Evolutionary conservation across 2,797 vertebrate species (phyloP), one percentile per base, ranked within the genome.

Genomic region (Lerista edwardsae): DNA sequence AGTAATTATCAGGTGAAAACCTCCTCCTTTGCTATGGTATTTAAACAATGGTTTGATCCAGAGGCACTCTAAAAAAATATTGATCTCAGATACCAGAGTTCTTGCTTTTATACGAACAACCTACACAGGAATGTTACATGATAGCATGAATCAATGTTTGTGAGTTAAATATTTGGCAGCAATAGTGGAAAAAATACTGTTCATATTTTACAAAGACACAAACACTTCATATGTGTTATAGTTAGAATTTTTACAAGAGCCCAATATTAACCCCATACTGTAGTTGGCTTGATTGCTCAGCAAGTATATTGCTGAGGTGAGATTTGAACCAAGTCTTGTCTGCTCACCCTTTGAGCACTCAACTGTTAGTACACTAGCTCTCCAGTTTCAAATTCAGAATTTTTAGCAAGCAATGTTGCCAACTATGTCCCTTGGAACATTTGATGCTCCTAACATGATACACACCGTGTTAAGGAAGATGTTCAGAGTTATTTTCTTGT

Each of bases 1-100:
- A 36, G 15, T n/a, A 62, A 62, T 82, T 72, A 72, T 75, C 51
- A 31, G 12, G 36, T 57, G 34, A 83, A 75, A 83, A 55, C 75
- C 69, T 78, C 7, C 11, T 34, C n/a, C 39, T 78, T 78, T 78
- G 73, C 73, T 29, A 57, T 31, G 47, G 62, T 44, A 29, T 34
- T 69, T 39, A 39, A 29, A 34, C 41, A 75, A 84, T 72, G 59
- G 31, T 59, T 72, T 51, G 31, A 65, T 8, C 67, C 69, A 62
- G 31, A 51, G 44, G 21, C 69, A 5, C 41, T 71, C 41, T 27
- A 55, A 55, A 23, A 55, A 71, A 61, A 41, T 11, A 17, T 2
- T 55, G 31, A 17, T 7, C n/a, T 39, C 59, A 25, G 74, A 57
- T 19, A 75, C 10, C 3, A n/a, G 31, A n/a, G 8, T 75, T 55